Percentiles rank a stretch among this genome's conserved stretches.
These are phyloP conservation scores for Aythya baeri DNA, from an alignment of 2,113 vertebrate species.

Conservation along the genomic window DNA sequence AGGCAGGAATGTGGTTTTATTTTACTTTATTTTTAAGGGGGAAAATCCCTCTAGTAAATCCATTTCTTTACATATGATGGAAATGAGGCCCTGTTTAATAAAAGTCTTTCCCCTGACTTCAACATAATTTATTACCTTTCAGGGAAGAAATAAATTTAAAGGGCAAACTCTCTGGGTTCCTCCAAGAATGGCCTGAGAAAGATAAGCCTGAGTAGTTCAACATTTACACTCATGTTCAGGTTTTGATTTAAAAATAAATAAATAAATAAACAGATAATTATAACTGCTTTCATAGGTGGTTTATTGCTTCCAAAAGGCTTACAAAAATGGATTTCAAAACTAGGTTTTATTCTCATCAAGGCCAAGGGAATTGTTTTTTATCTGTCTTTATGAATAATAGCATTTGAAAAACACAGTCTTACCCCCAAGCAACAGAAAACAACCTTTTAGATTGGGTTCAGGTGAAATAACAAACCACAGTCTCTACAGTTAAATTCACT, in stretches of 20 bases:
- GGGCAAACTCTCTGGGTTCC: background rate
- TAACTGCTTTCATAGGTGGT: background rate
- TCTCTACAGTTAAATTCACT: background rate
- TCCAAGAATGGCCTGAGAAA: background rate
- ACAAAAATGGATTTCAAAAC: background rate
- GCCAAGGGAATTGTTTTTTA: background rate
- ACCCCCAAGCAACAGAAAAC: background rate
- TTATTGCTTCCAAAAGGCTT: background rate
- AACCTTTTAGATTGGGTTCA: background rate
- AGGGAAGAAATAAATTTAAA: background rate
- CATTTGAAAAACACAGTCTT: background rate
- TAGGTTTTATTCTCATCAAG: background rate
- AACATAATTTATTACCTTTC: conserved; percentile 12
- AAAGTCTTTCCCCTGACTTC: background rate
- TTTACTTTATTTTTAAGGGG: background rate
- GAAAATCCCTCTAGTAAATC: conserved; percentile 6
- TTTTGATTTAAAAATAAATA: background rate
- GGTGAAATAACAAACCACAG: conserved; percentile 6
- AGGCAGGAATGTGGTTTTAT: conserved; percentile 7
- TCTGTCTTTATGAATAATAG: background rate
- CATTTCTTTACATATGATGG: background rate
- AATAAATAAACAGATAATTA: background rate
- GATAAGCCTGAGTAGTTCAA: background rate
- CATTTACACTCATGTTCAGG: background rate
- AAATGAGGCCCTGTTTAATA: conserved; percentile 24